Conservation (phyloP, 2,113 vertebrate genomes). For the Ursus arctos region DNA sequence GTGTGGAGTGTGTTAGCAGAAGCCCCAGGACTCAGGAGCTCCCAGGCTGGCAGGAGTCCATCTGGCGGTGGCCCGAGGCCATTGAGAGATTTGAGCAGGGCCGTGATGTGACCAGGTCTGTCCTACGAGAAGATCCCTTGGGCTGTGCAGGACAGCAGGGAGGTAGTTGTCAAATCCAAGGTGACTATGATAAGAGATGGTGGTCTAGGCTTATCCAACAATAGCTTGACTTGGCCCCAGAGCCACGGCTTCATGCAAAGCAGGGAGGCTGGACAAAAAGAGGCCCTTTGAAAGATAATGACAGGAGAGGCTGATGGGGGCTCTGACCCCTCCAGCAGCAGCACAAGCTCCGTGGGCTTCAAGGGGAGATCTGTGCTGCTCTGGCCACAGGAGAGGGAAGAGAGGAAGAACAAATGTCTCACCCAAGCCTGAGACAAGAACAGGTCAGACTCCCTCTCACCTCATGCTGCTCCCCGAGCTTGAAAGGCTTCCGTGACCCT, state of each 20-base stretch:
- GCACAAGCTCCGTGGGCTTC: fast-evolving
- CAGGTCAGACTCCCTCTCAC: background rate
- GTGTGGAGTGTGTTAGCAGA: background rate
- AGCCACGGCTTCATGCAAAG: background rate
- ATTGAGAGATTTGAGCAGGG: background rate
- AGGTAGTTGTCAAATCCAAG: background rate
- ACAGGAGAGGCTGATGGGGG: background rate
- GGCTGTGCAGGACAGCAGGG: fast-evolving
- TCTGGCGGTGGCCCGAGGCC: fast-evolving
- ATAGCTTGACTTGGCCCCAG: background rate
- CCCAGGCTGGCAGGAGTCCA: background rate
- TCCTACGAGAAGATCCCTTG: background rate
- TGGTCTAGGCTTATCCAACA: background rate
- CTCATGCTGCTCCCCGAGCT: background rate
- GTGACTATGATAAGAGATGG: background rate
- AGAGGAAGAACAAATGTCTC: background rate
- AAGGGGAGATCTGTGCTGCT: background rate
- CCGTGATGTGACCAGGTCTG: fast-evolving
- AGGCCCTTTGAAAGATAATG: background rate
- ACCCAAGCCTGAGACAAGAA: background rate
- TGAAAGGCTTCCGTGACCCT: fast-evolving
- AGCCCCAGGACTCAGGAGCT: background rate
- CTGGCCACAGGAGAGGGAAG: fast-evolving
- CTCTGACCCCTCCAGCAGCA: background rate
- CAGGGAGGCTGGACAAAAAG: background rate